A percentile compares a stretch with the other conserved stretches of the same genome.
Evolutionary conservation across 2,797 vertebrate species (phyloP).

Genomic region (Protosalanx chinensis): DNA sequence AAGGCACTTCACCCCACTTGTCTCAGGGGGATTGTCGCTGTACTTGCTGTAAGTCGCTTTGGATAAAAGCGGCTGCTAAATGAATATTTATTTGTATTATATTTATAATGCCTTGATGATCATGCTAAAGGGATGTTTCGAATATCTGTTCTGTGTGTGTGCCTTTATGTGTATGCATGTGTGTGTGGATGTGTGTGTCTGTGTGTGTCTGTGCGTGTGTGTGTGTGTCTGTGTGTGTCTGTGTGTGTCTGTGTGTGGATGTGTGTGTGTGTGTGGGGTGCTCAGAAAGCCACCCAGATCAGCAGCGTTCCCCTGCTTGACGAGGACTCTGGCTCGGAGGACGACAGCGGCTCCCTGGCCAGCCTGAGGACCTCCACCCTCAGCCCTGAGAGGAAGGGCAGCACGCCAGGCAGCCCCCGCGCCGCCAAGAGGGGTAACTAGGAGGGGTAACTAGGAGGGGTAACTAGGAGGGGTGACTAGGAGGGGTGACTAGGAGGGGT

Average conservation of each 20-base stretch:
- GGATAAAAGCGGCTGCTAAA: no score
- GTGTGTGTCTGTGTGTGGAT: background rate
- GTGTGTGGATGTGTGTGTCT: no score
- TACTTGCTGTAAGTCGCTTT: no score
- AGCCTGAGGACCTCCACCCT: slow-evolving; percentile 81
- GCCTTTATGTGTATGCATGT: no score
- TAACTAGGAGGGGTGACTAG: no score
- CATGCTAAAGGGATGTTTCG: background rate
- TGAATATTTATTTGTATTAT: no score
- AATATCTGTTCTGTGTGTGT: background rate
- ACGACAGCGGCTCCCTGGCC: slow-evolving; percentile 89
- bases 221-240: background rate
- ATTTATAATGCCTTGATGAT: background rate
- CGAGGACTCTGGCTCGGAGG: slow-evolving; percentile 91
- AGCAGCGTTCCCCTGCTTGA: slow-evolving; percentile 88
- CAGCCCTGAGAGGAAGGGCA: slow-evolving; percentile 81
- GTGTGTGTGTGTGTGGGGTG: slow-evolving; percentile 1
- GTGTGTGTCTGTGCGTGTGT: background rate
- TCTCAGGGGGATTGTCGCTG: no score
- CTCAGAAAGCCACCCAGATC: slow-evolving; percentile 92
- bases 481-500: no score
- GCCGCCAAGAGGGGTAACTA: slow-evolving; percentile 87
- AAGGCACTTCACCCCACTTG: no score
- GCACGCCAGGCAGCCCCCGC: slow-evolving; percentile 85
- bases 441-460: background rate